Percentiles rank a stretch among this genome's conserved stretches.
phyloP scores from a whole-genome alignment of 2,113 vertebrate genomes.

The Corythaeola cristata region DNA sequence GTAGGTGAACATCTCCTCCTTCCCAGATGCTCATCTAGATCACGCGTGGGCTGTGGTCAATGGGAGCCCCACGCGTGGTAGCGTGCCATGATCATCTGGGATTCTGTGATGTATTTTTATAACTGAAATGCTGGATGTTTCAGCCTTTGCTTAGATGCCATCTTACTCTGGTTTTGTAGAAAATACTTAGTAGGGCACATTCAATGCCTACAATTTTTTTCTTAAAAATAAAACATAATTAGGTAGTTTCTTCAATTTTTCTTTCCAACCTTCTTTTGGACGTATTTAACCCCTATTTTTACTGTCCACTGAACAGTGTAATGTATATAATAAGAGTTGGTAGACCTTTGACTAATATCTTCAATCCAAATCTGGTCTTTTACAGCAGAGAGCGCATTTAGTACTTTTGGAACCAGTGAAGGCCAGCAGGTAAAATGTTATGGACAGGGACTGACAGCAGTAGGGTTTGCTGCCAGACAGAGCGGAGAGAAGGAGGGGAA shows the following conservation, averaged over 20 bases:
- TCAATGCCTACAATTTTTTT: rapidly evolving
- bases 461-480: neutral
- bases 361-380: neutral
- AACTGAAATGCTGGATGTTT: neutral
- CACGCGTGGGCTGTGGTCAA: rapidly evolving
- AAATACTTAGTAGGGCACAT: neutral
- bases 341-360: neutral
- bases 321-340: neutral
- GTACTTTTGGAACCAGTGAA: neutral
- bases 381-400: neutral
- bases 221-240: neutral
- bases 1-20: neutral
- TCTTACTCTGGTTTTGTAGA: neutral
- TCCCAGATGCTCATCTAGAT: neutral
- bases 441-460: neutral
- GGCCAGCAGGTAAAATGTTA: neutral
- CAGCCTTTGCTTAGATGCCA: neutral
- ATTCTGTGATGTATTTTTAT: neutral
- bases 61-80: rapidly evolving
- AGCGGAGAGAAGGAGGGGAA: neutral
- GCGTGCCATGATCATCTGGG: rapidly evolving
- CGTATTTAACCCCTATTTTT: neutral
- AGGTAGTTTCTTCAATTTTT: neutral
- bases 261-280: neutral
- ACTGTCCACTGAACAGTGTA: neutral